Evolutionary conservation across 2,113 vertebrate genomes (phyloP).

Genomic region (Thunnus thynnus): DNA sequence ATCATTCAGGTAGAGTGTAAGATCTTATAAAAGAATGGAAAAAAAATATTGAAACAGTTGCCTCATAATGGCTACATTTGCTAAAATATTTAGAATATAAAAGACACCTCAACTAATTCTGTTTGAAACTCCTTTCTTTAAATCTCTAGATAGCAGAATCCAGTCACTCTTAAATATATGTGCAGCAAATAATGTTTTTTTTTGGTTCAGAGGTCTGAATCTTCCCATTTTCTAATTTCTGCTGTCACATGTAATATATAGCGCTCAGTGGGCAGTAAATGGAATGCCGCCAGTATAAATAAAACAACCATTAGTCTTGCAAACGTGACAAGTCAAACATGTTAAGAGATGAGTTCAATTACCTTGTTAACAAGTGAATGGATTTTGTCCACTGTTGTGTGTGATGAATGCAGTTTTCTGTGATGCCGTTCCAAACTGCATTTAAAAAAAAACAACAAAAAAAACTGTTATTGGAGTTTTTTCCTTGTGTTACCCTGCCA

Average conservation of each 20-base stretch:
- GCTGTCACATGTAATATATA: background rate
- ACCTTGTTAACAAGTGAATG: background rate
- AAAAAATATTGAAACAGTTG: background rate
- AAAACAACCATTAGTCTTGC: background rate
- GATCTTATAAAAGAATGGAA: background rate
- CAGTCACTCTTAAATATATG: no score
- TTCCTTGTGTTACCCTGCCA: background rate
- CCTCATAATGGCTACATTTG: background rate
- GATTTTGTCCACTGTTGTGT: background rate
- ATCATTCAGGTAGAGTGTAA: background rate
- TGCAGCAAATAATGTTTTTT: background rate
- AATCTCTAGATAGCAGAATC: no score
- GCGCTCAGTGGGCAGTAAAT: background rate
- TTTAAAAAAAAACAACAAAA: no score
- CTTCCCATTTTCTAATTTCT: background rate
- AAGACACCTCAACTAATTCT: background rate
- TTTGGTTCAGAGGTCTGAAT: background rate
- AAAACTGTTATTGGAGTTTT: background rate
- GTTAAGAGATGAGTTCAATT: background rate
- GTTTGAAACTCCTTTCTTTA: background rate
- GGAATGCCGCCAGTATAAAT: background rate
- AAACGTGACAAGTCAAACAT: constrained; percentile 22
- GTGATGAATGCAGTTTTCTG: background rate
- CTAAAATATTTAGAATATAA: background rate
- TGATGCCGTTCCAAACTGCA: no score